These are phyloP conservation scores for Mormyrops attenuatus DNA, from an alignment of 2,797 vertebrate genomes.

Conservation along the genomic window DNA sequence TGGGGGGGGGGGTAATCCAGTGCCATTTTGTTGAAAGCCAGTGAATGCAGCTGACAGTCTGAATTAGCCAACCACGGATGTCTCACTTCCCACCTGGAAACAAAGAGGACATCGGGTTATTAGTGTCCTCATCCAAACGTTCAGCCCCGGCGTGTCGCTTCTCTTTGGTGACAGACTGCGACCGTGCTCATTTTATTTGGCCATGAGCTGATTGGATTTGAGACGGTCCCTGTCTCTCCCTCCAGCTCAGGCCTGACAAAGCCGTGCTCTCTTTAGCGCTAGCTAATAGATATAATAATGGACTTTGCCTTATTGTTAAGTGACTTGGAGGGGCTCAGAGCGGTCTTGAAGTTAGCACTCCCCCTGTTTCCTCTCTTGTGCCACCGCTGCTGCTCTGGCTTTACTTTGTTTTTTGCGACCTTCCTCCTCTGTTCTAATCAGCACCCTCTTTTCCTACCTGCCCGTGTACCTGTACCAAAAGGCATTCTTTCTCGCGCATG, in stretches of 20 bases:
- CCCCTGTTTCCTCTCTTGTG: slow-evolving; percentile 19
- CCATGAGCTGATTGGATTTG: slow-evolving; percentile 65
- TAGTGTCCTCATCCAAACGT: slow-evolving; percentile 36
- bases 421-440: neutral
- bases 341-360: slow-evolving; percentile 17
- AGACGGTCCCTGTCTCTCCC: slow-evolving; percentile 49
- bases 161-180: slow-evolving; percentile 50
- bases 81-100: neutral
- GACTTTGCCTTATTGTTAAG: slow-evolving; percentile 57
- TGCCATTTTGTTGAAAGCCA: neutral
- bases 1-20: neutral
- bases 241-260: slow-evolving; percentile 40
- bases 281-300: slow-evolving; percentile 64
- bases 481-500: neutral
- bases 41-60: neutral
- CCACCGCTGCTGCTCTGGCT: neutral
- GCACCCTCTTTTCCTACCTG: neutral
- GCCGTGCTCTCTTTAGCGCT: slow-evolving; percentile 60
- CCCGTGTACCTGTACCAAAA: slow-evolving; percentile 11
- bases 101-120: slow-evolving; percentile 30
- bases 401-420: neutral
- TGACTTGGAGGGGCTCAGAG: slow-evolving; percentile 45
- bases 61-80: neutral
- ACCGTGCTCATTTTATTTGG: slow-evolving; percentile 62
- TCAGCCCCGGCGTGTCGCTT: slow-evolving; percentile 32